These are phyloP conservation scores for cat (Felis catus) DNA, from an alignment of 2,113 vertebrate species.

Conservation along the genomic window DNA sequence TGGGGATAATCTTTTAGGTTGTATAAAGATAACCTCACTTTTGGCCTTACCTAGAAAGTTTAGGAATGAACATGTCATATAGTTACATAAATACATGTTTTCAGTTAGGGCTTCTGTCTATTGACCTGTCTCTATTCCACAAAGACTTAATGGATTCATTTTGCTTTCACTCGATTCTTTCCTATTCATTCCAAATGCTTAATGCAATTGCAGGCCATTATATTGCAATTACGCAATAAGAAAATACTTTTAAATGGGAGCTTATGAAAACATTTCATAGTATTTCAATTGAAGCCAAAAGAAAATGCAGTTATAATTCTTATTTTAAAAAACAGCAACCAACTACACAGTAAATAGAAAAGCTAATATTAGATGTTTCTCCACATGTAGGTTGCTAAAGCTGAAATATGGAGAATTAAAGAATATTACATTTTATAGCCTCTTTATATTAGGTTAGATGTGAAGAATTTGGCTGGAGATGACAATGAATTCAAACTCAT, in stretches of 20 bases:
- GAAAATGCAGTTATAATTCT: background rate
- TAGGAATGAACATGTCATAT: background rate
- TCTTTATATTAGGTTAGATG: background rate
- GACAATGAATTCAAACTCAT: background rate
- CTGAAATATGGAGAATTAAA: background rate
- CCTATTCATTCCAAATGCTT: conserved; percentile 54
- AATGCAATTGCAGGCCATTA: conserved; percentile 52
- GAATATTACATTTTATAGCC: background rate
- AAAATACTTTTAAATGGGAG: conserved; percentile 54
- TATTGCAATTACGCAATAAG: conserved; percentile 64
- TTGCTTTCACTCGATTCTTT: conserved; percentile 33
- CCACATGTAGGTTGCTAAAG: background rate
- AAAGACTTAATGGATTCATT: conserved; percentile 48
- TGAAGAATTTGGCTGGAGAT: background rate
- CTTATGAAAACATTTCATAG: conserved; percentile 56
- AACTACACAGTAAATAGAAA: background rate
- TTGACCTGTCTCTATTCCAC: conserved; percentile 18
- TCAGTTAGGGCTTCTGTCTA: background rate
- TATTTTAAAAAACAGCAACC: background rate
- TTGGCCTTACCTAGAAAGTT: conserved; percentile 3
- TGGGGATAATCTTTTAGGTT: background rate
- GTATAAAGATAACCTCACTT: background rate
- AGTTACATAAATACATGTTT: conserved; percentile 25
- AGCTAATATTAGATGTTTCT: background rate
- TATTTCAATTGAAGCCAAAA: conserved; percentile 36